Evolutionary conservation across 2,888 invertebrate genomes (phyloP), one percentile per base, ranked within the genome.

Genomic region (Automeris io): DNA sequence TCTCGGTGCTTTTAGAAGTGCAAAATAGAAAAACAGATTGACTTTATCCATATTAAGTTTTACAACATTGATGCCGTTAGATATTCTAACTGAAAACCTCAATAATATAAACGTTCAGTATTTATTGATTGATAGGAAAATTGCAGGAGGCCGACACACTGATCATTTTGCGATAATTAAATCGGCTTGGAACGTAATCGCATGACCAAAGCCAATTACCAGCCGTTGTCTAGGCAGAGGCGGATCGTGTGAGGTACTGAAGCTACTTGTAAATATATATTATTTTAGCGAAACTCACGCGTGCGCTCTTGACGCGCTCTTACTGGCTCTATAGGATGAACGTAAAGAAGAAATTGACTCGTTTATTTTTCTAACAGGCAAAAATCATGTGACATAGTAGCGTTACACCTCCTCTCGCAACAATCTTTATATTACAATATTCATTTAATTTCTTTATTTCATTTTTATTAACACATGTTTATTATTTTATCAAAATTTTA

Each of bases 101-200:
- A 66, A 72, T 71, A 72, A 57, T 49, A 50, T 49, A 47, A 53
- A 58, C 58, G 64, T 62, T 63, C 66, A 60, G n/a, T n/a, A n/a
- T n/a, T 57, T 57, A 59, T 70, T 87, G 87, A 87, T 82, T 86
- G 87, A 87, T 86, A 79, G 85, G 71, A 81, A 87, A 87, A 87
- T 87, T 86, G 77, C 76, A 47, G 68, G 70, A 79, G 77, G 75
- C 80, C 74, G 71, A 76, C 72, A 76, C 61, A 75, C 70, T 70
- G 85, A 86, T 87, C 77, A 83, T 86, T 86, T 83, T 52, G 67
- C 72, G 71, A 83, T 86, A 87, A 87, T 87, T 87, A 87, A 87
- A 86, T 86, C 70, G 77, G 61, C 74, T 71, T 72, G 80, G 66
- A 81, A 83, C 73, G 76, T 83, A 86, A 85, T 87, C 81, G 87